A percentile compares a stretch with the other conserved stretches of the same genome.
phyloP scores from a whole-genome alignment of 2,797 vertebrate species.

The Hapalemur alaotrensis region DNA sequence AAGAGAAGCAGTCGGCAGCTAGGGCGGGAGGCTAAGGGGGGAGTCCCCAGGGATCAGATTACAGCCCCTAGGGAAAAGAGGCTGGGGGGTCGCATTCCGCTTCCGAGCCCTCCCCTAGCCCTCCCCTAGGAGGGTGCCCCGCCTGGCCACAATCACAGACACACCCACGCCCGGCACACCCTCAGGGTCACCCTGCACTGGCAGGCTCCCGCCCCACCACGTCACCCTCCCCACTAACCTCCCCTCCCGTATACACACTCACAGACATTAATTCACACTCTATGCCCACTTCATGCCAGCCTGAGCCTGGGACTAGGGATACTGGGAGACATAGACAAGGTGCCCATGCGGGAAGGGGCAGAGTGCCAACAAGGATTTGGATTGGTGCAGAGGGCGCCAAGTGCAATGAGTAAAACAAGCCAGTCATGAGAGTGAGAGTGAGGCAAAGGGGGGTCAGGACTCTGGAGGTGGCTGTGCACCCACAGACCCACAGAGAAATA shows the following conservation, averaged over 20 bases:
- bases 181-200: conserved; percentile 61
- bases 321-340: neutral
- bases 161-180: conserved; percentile 73
- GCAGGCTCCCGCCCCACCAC: conserved; percentile 65
- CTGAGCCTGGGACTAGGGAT: neutral
- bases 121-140: conserved; percentile 52
- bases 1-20: conserved; percentile 54
- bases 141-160: conserved; percentile 72
- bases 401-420: neutral
- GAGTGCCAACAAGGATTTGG: neutral
- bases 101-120: conserved; percentile 44
- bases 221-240: conserved; percentile 52
- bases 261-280: conserved; percentile 21
- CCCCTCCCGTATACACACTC: neutral
- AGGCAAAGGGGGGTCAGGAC: conserved; percentile 55
- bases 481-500: neutral
- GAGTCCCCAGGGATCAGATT: conserved; percentile 78
- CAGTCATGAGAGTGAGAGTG: neutral
- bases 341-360: neutral
- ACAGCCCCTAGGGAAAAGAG: conserved; percentile 67
- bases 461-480: conserved; percentile 13
- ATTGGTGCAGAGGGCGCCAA: neutral
- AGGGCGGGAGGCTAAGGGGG: conserved; percentile 39
- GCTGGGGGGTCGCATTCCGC: conserved; percentile 71
- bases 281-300: neutral